Conservation (phyloP, 2,113 vertebrate genomes). For the Natator depressus region DNA sequence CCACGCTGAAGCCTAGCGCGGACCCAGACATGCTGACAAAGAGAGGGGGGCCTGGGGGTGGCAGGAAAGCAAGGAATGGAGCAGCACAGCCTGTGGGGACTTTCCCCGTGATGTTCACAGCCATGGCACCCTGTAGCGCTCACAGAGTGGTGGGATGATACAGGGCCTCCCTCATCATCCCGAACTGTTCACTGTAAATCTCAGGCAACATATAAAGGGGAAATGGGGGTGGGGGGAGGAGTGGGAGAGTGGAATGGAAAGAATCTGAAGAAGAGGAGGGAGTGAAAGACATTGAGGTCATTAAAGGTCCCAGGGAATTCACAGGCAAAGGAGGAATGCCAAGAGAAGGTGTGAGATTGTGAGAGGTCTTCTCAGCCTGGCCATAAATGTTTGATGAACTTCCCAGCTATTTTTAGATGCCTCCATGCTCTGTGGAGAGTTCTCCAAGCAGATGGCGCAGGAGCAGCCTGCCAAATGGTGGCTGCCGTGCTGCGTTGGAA, state of each 20-base stretch:
- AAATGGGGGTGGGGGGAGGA: constrained; percentile 19
- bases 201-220: constrained; percentile 32
- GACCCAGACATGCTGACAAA: no score
- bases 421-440: constrained; percentile 35
- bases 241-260: constrained; percentile 5
- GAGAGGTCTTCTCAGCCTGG: constrained; percentile 34
- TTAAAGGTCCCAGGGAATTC: neutral
- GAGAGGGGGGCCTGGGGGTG: neutral
- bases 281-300: neutral
- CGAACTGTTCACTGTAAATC: neutral
- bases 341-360: constrained; percentile 14
- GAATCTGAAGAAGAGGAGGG: constrained; percentile 31
- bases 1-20: neutral
- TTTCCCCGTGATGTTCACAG: neutral
- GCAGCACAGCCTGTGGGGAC: neutral
- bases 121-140: neutral
- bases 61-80: neutral
- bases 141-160: neutral
- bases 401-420: constrained; percentile 54
- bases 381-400: constrained; percentile 52
- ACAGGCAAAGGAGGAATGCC: neutral
- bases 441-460: constrained; percentile 40
- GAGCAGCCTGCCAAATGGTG: constrained; percentile 9
- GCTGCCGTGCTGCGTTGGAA: neutral
- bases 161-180: constrained; percentile 37